Conservation (phyloP, 2,888 invertebrate genomes). For the Ectemnius lituratus region DNA sequence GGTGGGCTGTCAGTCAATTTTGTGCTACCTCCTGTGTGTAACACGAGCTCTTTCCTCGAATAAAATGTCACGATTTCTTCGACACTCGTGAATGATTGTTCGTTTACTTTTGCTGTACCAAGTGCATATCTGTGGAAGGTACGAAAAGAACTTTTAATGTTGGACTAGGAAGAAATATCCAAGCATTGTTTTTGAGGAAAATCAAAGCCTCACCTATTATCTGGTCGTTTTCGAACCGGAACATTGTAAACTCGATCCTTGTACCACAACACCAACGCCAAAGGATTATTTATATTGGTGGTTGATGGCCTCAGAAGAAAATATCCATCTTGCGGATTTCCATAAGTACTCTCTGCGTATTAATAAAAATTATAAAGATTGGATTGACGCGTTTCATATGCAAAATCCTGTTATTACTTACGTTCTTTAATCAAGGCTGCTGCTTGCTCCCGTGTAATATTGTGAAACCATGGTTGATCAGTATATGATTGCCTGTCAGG, state of each 20-base stretch:
- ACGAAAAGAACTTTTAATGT: constrained; percentile 8
- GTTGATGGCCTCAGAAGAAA: constrained; percentile 76
- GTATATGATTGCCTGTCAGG: constrained; percentile 67
- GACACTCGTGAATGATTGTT: constrained; percentile 71
- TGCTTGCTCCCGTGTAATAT: constrained; percentile 72
- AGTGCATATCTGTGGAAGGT: constrained; percentile 70
- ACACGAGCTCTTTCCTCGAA: constrained; percentile 69
- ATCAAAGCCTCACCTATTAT: constrained; percentile 67
- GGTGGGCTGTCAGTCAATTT: constrained; percentile 72
- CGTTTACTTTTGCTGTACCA: constrained; percentile 74
- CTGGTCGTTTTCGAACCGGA: constrained; percentile 73
- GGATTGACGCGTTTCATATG: neutral
- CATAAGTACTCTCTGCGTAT: constrained; percentile 65
- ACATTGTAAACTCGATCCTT: constrained; percentile 76
- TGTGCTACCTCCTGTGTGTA: constrained; percentile 72
- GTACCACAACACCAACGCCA: constrained; percentile 76
- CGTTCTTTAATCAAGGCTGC: constrained; percentile 70
- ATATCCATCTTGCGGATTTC: constrained; percentile 71
- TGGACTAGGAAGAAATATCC: constrained; percentile 8
- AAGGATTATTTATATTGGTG: constrained; percentile 74
- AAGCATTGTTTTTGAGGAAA: constrained; percentile 19
- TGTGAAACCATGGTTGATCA: constrained; percentile 74
- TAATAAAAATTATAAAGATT: neutral
- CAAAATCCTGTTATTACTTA: constrained; percentile 50
- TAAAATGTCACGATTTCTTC: constrained; percentile 75